Conservation (phyloP, 2,888 invertebrate species). For the Ptycholaimellus sp. region DNA sequence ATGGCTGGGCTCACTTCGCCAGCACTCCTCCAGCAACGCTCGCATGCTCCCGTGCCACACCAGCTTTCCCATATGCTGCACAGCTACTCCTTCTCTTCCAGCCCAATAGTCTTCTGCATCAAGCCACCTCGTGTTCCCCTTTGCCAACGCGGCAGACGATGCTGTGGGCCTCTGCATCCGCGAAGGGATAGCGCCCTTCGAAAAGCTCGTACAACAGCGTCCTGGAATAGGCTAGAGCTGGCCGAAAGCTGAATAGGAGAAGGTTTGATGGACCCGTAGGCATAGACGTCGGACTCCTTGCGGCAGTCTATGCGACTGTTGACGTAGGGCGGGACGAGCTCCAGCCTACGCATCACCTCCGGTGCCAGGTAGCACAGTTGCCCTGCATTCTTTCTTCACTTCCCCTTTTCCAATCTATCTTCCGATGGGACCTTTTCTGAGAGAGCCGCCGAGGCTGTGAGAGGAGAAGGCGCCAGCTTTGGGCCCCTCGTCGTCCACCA, state of each 20-base stretch:
- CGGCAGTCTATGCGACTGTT: no score
- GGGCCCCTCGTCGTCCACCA: slow-evolving; percentile 25
- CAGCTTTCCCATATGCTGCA: not conserved
- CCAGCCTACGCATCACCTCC: slow-evolving; percentile 16
- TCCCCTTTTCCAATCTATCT: not conserved
- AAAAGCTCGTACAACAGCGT: slow-evolving; percentile 21
- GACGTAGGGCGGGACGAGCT: slow-evolving; percentile 13
- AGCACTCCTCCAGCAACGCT: slow-evolving; percentile 25
- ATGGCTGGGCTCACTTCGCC: slow-evolving; percentile 19
- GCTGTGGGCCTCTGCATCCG: slow-evolving; percentile 12
- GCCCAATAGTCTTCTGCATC: no score
- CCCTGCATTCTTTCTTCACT: slow-evolving; percentile 10
- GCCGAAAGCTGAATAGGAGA: not conserved
- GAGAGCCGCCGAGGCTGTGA: not conserved
- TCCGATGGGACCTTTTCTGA: no score
- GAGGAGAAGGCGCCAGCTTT: not conserved
- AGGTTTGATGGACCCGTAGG: slow-evolving; percentile 18
- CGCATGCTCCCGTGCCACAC: slow-evolving; percentile 9
- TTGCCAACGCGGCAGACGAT: slow-evolving; percentile 19
- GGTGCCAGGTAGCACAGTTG: slow-evolving; percentile 24
- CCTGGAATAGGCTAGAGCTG: slow-evolving; percentile 9
- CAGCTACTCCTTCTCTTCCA: no score
- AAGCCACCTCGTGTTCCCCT: slow-evolving; percentile 2
- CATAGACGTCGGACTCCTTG: slow-evolving; percentile 18
- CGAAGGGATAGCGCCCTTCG: slow-evolving; percentile 16